A percentile compares a stretch with the other conserved stretches of the same genome.
Conservation (phyloP, 2,113 vertebrate species). For the Spheniscus mendiculus region DNA sequence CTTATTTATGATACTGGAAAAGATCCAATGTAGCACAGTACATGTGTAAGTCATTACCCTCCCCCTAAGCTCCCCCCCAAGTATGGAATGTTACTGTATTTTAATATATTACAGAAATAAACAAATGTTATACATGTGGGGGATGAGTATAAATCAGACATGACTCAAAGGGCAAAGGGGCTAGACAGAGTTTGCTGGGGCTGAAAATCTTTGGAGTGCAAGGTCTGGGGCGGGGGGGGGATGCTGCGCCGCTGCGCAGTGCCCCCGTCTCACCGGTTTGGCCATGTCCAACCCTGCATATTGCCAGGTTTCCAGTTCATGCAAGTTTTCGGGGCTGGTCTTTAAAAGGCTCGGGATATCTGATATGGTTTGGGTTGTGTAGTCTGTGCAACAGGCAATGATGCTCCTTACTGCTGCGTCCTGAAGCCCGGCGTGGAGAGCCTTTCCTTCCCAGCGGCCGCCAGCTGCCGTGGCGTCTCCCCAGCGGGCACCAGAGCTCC, state of each 20-base stretch:
- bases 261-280: not conserved
- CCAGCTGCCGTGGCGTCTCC: not conserved
- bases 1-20: conserved; percentile 54
- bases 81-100: conserved; percentile 58
- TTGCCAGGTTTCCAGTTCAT: not conserved
- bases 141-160: conserved; percentile 40
- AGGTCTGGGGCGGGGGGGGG: not conserved
- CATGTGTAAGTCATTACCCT: conserved; percentile 57
- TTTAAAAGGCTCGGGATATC: not conserved
- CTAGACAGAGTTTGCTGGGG: not conserved
- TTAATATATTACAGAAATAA: conserved; percentile 61
- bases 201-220: not conserved
- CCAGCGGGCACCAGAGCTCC: not conserved
- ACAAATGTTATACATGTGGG: conserved; percentile 28
- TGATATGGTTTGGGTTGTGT: not conserved
- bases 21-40: conserved; percentile 25
- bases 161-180: not conserved
- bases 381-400: not conserved
- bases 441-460: not conserved
- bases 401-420: not conserved
- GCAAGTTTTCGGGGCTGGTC: not conserved
- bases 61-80: conserved; percentile 24
- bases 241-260: not conserved
- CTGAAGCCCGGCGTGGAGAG: fast-evolving
- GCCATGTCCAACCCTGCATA: fast-evolving